Evolutionary conservation across 2,888 invertebrate species (phyloP), one percentile per base, ranked within the genome.

Genomic region (Piscicola geometra): DNA sequence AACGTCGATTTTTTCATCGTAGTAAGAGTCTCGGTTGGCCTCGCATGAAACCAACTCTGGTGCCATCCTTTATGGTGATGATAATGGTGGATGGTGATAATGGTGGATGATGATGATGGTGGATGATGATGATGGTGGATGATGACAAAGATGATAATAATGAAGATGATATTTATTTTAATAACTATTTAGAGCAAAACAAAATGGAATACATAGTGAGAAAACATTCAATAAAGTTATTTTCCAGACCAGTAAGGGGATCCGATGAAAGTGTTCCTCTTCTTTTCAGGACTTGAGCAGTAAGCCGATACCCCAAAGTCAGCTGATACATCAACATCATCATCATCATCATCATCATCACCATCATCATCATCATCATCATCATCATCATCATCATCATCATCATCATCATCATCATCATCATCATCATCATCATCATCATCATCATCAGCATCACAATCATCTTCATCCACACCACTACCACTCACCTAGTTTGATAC

Each of bases 161-260:
- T n/a, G n/a, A n/a, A n/a, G n/a, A n/a, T n/a, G n/a, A n/a, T n/a
- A n/a, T n/a, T n/a, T n/a, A n/a, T n/a, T n/a, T n/a, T n/a, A n/a
- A n/a, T n/a, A n/a, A n/a, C n/a, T n/a, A n/a, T n/a, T n/a, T n/a
- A n/a, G n/a, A n/a, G n/a, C n/a, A n/a, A n/a, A n/a, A n/a, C n/a
- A n/a, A n/a, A n/a, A n/a, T n/a, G n/a, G n/a, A n/a, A n/a, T n/a
- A n/a, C n/a, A n/a, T n/a, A n/a, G n/a, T n/a, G n/a, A n/a, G n/a
- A n/a, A n/a, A n/a, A n/a, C n/a, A n/a, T n/a, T n/a, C n/a, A n/a
- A n/a, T n/a, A n/a, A n/a, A n/a, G n/a, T n/a, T n/a, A n/a, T n/a
- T n/a, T n/a, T n/a, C n/a, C n/a, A 18, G 3, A 73, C 73, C 73
- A 73, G 52, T 73, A 73, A 33, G 73, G 73, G 21, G 73, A 73